A percentile compares a stretch with the other conserved stretches of the same genome.
phyloP scores from a whole-genome alignment of 2,113 vertebrate genomes.

The Myxocyprinus asiaticus region DNA sequence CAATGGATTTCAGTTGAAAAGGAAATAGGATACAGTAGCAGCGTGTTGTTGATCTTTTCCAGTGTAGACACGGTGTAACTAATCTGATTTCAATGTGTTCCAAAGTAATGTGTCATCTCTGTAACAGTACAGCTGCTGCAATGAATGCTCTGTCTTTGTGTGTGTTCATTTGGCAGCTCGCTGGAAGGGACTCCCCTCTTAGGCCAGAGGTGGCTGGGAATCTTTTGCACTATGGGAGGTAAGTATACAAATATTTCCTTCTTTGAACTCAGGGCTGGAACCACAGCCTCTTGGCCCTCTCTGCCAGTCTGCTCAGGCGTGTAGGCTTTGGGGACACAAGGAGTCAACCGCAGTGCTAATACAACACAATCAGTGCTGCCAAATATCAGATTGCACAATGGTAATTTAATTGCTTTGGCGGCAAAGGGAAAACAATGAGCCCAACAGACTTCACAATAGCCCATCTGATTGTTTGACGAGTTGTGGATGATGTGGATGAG shows the following conservation, averaged over 20 bases:
- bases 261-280: background rate
- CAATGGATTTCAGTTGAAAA: background rate
- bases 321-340: background rate
- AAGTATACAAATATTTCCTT: constrained; percentile 47
- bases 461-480: background rate
- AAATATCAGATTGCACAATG: constrained; percentile 32
- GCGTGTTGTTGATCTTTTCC: background rate
- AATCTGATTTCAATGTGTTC: background rate
- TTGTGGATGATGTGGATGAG: background rate
- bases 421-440: constrained; percentile 22
- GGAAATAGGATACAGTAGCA: too few relatives aligned
- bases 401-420: constrained; percentile 38
- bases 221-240: constrained; percentile 97
- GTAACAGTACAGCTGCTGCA: background rate
- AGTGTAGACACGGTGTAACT: background rate
- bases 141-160: constrained; percentile 6
- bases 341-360: constrained; percentile 13
- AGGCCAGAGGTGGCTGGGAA: constrained; percentile 93
- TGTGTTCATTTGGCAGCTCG: constrained; percentile 74
- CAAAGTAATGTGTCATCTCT: background rate
- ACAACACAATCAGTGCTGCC: constrained; percentile 24
- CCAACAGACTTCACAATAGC: background rate
- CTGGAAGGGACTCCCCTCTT: constrained; percentile 92
- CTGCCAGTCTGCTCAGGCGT: background rate
- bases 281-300: background rate